phyloP scores from a whole-genome alignment of 2,888 invertebrate species.

The Epirrhoe alternata region DNA sequence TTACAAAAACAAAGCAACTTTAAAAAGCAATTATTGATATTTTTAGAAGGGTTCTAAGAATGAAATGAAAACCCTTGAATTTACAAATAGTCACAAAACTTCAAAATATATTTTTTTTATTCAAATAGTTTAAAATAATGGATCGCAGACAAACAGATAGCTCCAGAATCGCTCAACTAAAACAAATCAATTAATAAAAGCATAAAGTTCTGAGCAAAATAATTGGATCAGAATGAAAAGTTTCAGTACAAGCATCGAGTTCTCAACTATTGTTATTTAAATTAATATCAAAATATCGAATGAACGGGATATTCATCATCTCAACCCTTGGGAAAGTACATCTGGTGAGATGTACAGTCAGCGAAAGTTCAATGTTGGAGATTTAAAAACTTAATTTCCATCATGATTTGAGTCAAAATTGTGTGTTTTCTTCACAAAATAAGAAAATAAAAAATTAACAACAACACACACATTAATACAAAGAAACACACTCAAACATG shows the following conservation, averaged over 20 bases:
- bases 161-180: slow-evolving; percentile 25
- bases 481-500: too few relatives aligned
- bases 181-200: slow-evolving; percentile 31
- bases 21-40: neutral
- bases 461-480: too few relatives aligned
- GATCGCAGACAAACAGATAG: slow-evolving; percentile 27
- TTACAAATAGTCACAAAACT: slow-evolving; percentile 15
- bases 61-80: neutral
- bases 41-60: neutral
- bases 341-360: slow-evolving; percentile 21
- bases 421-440: too few relatives aligned
- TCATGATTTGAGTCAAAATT: too few relatives aligned
- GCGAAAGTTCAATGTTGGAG: too few relatives aligned
- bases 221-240: slow-evolving; percentile 35
- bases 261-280: slow-evolving; percentile 41
- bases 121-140: slow-evolving; percentile 26
- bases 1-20: too few relatives aligned
- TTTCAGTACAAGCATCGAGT: slow-evolving; percentile 34
- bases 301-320: slow-evolving; percentile 36
- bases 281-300: slow-evolving; percentile 40
- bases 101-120: slow-evolving; percentile 21
- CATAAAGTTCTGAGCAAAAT: slow-evolving; percentile 27
- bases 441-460: too few relatives aligned
- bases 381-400: too few relatives aligned
- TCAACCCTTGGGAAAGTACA: slow-evolving; percentile 39